These are phyloP conservation scores for Halesus radiatus DNA, from an alignment of 1,140 invertebrate genomes.

Conservation along the genomic window DNA sequence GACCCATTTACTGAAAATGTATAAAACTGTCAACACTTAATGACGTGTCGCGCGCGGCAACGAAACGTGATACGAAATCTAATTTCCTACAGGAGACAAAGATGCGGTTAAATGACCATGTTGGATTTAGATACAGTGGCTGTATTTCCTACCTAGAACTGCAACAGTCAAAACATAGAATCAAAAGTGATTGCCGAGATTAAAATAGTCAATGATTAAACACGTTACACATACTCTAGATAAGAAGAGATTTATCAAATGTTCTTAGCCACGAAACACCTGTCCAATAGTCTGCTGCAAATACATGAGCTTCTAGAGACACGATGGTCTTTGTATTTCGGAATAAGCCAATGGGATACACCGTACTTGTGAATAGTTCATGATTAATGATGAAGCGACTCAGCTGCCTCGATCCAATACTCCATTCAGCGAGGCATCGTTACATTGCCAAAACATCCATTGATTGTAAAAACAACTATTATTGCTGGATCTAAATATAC, in stretches of 20 bases:
- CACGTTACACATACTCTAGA: conserved; percentile 57
- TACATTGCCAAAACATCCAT: background rate
- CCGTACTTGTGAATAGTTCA: conserved; percentile 16
- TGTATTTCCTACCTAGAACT: conserved; percentile 52
- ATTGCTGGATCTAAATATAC: too few relatives aligned
- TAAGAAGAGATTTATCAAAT: conserved; percentile 55
- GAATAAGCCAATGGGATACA: conserved; percentile 40
- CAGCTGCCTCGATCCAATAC: conserved; percentile 1
- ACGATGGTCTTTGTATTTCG: conserved; percentile 32
- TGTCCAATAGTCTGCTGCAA: conserved; percentile 47
- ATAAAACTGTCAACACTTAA: conserved; percentile 19
- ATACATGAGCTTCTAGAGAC: conserved; percentile 40
- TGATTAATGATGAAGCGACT: conserved; percentile 19
- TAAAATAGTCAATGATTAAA: conserved; percentile 57
- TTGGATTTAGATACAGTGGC: conserved; percentile 46
- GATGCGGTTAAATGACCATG: conserved; percentile 56
- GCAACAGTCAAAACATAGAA: conserved; percentile 55
- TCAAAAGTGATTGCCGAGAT: conserved; percentile 56
- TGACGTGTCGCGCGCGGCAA: background rate
- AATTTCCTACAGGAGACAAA: conserved; percentile 23
- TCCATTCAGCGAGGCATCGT: background rate
- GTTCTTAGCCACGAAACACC: conserved; percentile 50
- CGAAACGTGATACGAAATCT: conserved; percentile 1
- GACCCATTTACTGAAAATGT: conserved; percentile 11
- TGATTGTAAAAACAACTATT: background rate